Conservation (phyloP, 2,113 vertebrate species). For the Carollia perspicillata region DNA sequence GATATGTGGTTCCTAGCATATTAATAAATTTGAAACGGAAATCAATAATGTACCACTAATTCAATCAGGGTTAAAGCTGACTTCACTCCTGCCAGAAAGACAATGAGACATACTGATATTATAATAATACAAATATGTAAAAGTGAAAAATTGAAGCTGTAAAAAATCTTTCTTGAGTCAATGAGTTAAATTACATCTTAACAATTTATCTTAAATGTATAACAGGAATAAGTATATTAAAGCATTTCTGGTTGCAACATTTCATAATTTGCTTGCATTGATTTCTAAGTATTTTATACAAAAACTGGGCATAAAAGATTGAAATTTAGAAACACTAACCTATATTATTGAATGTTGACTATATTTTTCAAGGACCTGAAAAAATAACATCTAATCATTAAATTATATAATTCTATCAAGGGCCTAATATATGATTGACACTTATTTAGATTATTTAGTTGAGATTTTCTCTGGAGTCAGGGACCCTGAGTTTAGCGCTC, state of each 20-base stretch:
- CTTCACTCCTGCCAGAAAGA: constrained; percentile 34
- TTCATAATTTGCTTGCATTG: constrained; percentile 1
- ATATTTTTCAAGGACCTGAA: neutral
- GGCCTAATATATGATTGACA: neutral
- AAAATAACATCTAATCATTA: constrained; percentile 11
- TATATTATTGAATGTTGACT: neutral
- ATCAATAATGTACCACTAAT: constrained; percentile 54
- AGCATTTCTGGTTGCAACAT: neutral
- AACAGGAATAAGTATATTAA: neutral
- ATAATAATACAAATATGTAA: constrained; percentile 10
- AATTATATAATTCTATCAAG: neutral
- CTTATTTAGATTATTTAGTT: neutral
- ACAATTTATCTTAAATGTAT: neutral
- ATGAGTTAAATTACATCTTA: constrained; percentile 10
- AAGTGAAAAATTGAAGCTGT: constrained; percentile 23
- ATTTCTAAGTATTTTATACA: constrained; percentile 5
- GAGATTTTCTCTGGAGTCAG: neutral
- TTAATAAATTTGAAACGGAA: constrained; percentile 56
- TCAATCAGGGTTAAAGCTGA: constrained; percentile 41
- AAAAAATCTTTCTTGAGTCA: neutral
- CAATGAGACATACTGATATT: neutral
- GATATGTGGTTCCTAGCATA: constrained; percentile 29
- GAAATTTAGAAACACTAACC: neutral
- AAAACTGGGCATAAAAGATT: neutral
- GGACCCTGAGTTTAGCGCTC: neutral